Percentiles rank a stretch among this genome's conserved stretches.
Evolutionary conservation across 2,797 vertebrate species (phyloP).

Genomic region (Poecilia wingei): DNA sequence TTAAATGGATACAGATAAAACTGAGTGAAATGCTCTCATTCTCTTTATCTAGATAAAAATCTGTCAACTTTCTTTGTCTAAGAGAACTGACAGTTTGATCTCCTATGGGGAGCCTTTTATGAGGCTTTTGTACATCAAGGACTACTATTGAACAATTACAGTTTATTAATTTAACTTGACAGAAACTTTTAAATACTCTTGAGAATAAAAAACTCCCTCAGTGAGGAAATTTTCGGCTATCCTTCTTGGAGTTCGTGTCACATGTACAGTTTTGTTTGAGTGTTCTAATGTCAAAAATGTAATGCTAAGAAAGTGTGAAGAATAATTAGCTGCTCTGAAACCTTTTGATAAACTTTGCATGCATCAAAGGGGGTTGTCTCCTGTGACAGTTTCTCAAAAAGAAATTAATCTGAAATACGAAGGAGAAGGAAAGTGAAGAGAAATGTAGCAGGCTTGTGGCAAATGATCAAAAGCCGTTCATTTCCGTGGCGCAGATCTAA

Average conservation of each 20-base stretch:
- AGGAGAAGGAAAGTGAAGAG: constrained; percentile 34
- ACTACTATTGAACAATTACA: constrained; percentile 21
- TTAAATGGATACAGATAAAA: constrained; percentile 24
- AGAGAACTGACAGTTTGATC: constrained; percentile 41
- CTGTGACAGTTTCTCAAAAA: constrained; percentile 60
- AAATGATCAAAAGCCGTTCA: constrained; percentile 64
- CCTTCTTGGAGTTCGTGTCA: constrained; percentile 32
- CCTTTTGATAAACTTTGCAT: constrained; percentile 65
- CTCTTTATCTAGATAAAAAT: constrained; percentile 29
- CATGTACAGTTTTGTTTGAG: constrained; percentile 47
- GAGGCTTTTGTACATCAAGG: constrained; percentile 27
- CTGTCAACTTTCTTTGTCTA: constrained; percentile 28
- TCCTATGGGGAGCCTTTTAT: constrained; percentile 35
- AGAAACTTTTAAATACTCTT: constrained; percentile 28
- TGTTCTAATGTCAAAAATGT: constrained; percentile 48
- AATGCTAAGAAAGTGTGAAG: constrained; percentile 45
- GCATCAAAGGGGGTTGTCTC: constrained; percentile 62
- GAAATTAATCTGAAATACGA: constrained; percentile 49
- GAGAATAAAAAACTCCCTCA: constrained; percentile 22
- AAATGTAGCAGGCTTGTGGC: constrained; percentile 38
- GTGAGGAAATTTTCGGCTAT: constrained; percentile 32
- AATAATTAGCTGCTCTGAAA: constrained; percentile 67
- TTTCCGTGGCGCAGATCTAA: constrained; percentile 58
- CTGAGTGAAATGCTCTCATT: constrained; percentile 22
- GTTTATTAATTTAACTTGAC: constrained; percentile 38